Conservation (phyloP, 2,797 vertebrate genomes). For the Darevskia nairensis region DNA sequence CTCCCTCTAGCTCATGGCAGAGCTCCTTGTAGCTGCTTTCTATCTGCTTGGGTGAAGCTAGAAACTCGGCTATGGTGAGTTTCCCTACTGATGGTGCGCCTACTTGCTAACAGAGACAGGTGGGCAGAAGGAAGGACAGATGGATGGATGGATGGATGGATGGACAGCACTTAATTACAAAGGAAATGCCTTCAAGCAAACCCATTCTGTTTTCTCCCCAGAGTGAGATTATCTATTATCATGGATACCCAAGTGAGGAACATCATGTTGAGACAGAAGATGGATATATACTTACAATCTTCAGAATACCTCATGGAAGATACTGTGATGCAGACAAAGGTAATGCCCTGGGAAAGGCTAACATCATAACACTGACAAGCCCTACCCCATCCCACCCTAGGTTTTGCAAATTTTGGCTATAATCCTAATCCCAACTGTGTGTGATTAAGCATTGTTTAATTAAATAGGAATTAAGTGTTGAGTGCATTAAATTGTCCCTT, state of each 20-base stretch:
- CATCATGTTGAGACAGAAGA: conserved; percentile 88
- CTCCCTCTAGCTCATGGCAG: too few species aligned
- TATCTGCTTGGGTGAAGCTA: too few species aligned
- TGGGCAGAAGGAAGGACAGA: too few species aligned
- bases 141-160: neutral
- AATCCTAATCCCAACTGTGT: too few species aligned
- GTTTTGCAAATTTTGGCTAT: neutral
- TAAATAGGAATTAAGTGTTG: neutral
- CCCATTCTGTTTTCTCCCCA: conserved; percentile 56
- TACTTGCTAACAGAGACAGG: too few species aligned
- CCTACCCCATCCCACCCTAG: too few species aligned
- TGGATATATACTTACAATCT: conserved; percentile 85
- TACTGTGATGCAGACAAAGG: conserved; percentile 38
- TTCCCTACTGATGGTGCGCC: too few species aligned
- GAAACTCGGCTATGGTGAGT: too few species aligned
- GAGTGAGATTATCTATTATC: conserved; percentile 87
- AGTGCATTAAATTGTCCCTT: too few species aligned
- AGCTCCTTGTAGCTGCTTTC: too few species aligned
- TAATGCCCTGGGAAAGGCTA: neutral
- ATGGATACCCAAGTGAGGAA: conserved; percentile 89
- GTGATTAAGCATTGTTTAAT: too few species aligned
- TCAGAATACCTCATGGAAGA: conserved; percentile 64
- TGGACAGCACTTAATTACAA: neutral
- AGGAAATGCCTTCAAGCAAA: neutral
- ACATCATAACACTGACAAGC: neutral